These are phyloP conservation scores for Andrena camellia DNA, from an alignment of 2,888 invertebrate genomes.

Conservation along the genomic window DNA sequence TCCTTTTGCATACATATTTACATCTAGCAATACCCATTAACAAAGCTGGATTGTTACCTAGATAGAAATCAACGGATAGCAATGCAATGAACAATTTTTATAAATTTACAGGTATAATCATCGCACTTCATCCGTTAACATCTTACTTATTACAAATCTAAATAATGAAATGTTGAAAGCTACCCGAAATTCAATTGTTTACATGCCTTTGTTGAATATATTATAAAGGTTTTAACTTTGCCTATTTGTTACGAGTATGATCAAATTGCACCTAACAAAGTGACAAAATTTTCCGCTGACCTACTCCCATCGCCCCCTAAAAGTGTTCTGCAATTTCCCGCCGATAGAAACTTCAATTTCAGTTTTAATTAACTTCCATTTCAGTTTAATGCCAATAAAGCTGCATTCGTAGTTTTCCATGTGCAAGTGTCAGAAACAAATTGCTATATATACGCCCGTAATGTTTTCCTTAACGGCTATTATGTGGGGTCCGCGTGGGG, in stretches of 20 bases:
- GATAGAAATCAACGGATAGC: no score
- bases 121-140: no score
- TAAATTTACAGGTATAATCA: no score
- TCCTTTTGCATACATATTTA: no score
- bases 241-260: not conserved
- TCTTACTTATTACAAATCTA: no score
- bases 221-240: no score
- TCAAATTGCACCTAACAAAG: slow-evolving; percentile 7
- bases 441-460: slow-evolving; percentile 43
- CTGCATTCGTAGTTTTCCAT: slow-evolving; percentile 30
- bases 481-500: slow-evolving; percentile 33
- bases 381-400: slow-evolving; percentile 25
- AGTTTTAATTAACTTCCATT: slow-evolving; percentile 46
- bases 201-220: no score
- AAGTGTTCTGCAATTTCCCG: slow-evolving; percentile 24
- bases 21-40: no score
- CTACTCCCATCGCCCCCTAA: slow-evolving; percentile 16
- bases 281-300: slow-evolving; percentile 35
- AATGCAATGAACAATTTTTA: no score
- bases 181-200: no score
- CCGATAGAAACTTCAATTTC: slow-evolving; percentile 19
- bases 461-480: slow-evolving; percentile 61
- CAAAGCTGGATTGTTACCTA: no score
- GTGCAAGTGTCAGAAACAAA: slow-evolving; percentile 50
- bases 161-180: no score